Evolutionary conservation across 2,113 vertebrate genomes (phyloP), one percentile per base, ranked within the genome.

Genomic region (Amblyornis subalaris): DNA sequence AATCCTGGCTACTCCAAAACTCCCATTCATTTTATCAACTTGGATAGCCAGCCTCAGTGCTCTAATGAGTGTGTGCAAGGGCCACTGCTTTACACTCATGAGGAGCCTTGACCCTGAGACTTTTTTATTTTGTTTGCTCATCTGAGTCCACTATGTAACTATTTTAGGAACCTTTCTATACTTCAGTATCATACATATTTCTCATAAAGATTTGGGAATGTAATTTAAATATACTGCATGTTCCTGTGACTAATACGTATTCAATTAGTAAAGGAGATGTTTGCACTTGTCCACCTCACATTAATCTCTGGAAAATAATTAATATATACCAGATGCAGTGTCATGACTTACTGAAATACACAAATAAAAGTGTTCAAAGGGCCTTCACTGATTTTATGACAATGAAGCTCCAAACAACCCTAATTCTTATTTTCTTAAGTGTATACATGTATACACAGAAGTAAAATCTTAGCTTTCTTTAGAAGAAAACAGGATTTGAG

Each of bases 291-390:
- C 44, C 64, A 92, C 36, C 45, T 87, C 54, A 77, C 38, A 90
- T 78, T 92, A n/a, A 51, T 45, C 60, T 86, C 69, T 78, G 61
- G 87, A 93, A 95, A 94, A 90, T 92, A 93, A 93, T 88, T 76
- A 70, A 74, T 77, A 87, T 16, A 89, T 65, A 57, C 61, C 51
- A 85, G 50, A 78, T 84, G 65, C 57, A 65, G 50, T 54, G 24
- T 13, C 89, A 64, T 75, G 76, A 85, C 36, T 69, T 87, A 65
- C 1, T 79, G 61, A 86, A 75, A 87, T 57, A 85, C 47, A 62
- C 25, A 95, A 92, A 92, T 78, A 81, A 81, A 95, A 87, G 75
- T 74, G 94, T 76, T 78, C 50, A 84, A 84, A 81, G 45, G 69
- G n/a, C 29, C 26, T 70, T 77, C 44, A 69, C 25, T 75, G 54